Base-by-base conservation (phyloP, 2,797 vertebrate species). In the Loris lydekkerianus region DNA sequence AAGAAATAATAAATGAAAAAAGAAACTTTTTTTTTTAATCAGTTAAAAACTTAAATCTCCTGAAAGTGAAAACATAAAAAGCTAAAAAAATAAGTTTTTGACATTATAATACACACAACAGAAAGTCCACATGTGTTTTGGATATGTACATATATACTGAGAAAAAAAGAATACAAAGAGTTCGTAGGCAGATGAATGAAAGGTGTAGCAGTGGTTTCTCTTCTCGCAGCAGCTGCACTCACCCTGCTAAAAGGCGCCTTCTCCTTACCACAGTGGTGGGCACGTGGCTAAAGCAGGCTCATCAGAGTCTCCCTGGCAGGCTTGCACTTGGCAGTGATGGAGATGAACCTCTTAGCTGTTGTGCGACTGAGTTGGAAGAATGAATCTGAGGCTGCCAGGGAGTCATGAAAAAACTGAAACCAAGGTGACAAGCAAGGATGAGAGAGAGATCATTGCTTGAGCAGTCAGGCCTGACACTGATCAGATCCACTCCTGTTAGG, bases 31-130 rank as follows among this genome's bases (percentile, higher is more conserved):
- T 58, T 91, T 73, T 82, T 80, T 53, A 18, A 31, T 53, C 60
- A 56, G 29, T 84, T 40, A 81, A 58, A 89, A 95, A 75, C 58
- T 75, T 89, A 78, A 73, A 85, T 77, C 18, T 18, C 34, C 27
- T 37, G 0, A 65, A 34, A 27, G 25, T 70, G 80, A 91, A 75
- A 83, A 53, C 82, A 3, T 58, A 37, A 49, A 29, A 84, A 17
- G 17, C 29, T 25, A 18, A 27, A 37, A 84, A 72, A 27, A 21
- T 67, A 21, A 61, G 18, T 73, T 53, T 20, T 15, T n/a, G 77
- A 85, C 73, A 31, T 61, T 21, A 17, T 25, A 69, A 53, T 49
- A 37, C 29, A 49, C 88, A 34, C 49, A 73, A n/a, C 4, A 85
- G 80, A 72, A 65, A 80, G 43, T 73, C 31, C 25, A 25, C 73